Evolutionary conservation across 2,888 invertebrate species (phyloP), one percentile per base, ranked within the genome.

Genomic region (Luffia ferchaultella): DNA sequence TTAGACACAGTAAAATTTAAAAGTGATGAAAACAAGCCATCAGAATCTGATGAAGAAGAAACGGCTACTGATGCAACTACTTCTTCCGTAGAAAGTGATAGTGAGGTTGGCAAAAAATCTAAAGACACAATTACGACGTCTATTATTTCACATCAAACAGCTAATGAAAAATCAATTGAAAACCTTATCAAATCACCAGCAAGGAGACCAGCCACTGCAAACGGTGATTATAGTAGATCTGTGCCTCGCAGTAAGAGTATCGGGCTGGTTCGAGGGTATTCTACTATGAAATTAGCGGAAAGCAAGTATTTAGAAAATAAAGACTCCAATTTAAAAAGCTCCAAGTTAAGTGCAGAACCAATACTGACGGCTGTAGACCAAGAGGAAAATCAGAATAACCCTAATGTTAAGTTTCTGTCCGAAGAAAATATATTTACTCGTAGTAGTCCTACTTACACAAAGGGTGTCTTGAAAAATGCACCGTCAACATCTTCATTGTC

Each of bases 401-500:
- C 3, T 7, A 30, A 30, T 30, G 12, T 12, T 16, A 57, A 52
- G 54, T 54, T 53, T n/a, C 54, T 61, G 19, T 68, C 73, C 2
- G 68, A 66, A 56, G 71, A 76, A 45, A 71, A 67, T 52, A 43
- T 58, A 9, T 50, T 52, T 16, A 55, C 65, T 44, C 55, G 58
- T 50, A 60, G 56, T 54, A 63, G 52, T 49, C 55, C 57, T 7
- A 73, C 73, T 57, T 73, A 71, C 61, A 76, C 84, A 45, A 88
- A 86, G 67, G 79, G 89, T 48, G 88, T 87, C 20, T 62, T 89
- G 40, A 89, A 89, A 70, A 83, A 78, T 61, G 85, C 78, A 45
- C 79, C 85, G 1, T 87, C 87, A 1, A 74, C 73, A 18, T 85
- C 83, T 41, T 86, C 85, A 44, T 62, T 87, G 19, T 77, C 85